These are phyloP conservation scores for Corvus moneduloides DNA, from an alignment of 2,113 vertebrate species.

Conservation along the genomic window DNA sequence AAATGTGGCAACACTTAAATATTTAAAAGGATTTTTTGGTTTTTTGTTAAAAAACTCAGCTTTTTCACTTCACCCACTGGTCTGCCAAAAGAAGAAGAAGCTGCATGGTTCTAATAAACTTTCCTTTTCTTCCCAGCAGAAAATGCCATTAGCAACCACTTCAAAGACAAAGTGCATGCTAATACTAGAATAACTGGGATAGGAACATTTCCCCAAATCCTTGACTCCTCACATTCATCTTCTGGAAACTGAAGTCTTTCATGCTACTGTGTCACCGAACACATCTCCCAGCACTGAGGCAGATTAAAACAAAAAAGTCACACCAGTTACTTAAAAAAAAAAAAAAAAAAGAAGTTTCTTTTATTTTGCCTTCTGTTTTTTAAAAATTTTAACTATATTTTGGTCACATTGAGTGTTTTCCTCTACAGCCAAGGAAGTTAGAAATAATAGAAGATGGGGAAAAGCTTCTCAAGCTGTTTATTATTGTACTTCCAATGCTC, in stretches of 20 bases:
- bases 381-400: background rate
- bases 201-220: background rate
- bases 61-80: background rate
- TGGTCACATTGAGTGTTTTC: background rate
- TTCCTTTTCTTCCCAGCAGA: background rate
- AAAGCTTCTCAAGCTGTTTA: background rate
- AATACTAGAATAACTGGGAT: background rate
- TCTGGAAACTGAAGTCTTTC: background rate
- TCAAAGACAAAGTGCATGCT: background rate
- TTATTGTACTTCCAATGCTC: background rate
- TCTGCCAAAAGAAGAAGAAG: background rate
- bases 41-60: background rate
- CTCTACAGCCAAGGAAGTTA: background rate
- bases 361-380: background rate
- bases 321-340: background rate
- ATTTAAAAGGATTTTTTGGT: background rate
- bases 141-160: background rate
- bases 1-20: background rate
- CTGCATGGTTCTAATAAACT: background rate
- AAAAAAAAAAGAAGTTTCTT: background rate
- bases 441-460: background rate
- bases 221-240: background rate
- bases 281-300: background rate
- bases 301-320: background rate
- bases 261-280: background rate